phyloP scores from a whole-genome alignment of 2,797 vertebrate species.

The Darevskia nairensis region DNA sequence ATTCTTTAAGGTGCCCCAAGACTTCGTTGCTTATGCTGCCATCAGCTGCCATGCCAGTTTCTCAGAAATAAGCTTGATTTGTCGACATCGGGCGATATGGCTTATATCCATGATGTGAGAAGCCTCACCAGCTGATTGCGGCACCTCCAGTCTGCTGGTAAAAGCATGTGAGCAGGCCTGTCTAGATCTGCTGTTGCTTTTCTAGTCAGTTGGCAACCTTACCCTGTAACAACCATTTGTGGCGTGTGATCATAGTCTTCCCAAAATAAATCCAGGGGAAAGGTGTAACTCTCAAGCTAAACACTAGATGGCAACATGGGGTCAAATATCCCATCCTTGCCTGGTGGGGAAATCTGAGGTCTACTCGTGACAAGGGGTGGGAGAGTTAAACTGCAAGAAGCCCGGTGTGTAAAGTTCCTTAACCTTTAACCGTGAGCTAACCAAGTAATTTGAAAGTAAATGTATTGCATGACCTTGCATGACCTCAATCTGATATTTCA shows the following conservation, averaged over 20 bases:
- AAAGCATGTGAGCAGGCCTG: background rate
- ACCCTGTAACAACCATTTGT: background rate
- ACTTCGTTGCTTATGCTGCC: background rate
- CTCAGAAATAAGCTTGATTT: background rate
- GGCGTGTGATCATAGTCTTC: background rate
- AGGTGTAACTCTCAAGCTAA: background rate
- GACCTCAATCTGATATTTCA: background rate
- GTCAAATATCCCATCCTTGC: background rate
- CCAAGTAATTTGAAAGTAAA: background rate
- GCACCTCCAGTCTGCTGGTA: background rate
- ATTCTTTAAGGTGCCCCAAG: background rate
- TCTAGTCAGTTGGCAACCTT: background rate
- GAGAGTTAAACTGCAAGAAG: background rate
- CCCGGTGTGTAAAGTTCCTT: background rate
- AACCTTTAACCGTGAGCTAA: background rate
- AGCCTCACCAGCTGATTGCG: background rate
- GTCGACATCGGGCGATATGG: background rate
- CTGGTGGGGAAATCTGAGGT: background rate
- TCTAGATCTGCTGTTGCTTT: background rate
- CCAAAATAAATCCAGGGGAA: background rate
- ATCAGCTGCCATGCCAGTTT: background rate
- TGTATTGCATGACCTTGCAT: background rate
- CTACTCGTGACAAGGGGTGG: too few relatives aligned
- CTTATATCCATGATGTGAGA: background rate
- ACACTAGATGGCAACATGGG: background rate